Percentiles rank a stretch among this genome's conserved stretches.
These are phyloP conservation scores for Acropternis orthonyx DNA, from an alignment of 2,797 vertebrate genomes.

Conservation along the genomic window DNA sequence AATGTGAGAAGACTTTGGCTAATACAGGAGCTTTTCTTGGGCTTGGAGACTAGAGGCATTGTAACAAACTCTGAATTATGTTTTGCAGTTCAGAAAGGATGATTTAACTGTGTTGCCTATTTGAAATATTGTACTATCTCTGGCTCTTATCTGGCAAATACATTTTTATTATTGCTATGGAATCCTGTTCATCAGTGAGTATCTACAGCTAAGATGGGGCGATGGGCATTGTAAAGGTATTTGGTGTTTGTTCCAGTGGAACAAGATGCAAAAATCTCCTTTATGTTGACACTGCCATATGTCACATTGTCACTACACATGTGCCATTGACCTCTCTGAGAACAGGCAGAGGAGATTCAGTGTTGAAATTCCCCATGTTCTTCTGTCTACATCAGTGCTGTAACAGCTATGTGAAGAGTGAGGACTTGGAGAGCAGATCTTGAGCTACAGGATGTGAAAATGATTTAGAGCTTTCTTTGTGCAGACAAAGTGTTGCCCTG, in stretches of 20 bases:
- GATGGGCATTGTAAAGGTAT: neutral
- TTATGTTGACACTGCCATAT: accelerated
- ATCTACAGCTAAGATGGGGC: neutral
- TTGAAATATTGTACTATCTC: neutral
- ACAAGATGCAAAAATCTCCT: neutral
- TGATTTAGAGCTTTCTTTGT: neutral
- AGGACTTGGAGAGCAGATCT: neutral
- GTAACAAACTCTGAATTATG: neutral
- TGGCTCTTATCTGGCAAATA: neutral
- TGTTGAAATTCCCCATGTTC: accelerated
- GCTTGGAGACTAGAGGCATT: neutral
- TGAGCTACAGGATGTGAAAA: neutral
- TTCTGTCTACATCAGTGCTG: neutral
- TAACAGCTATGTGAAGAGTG: neutral
- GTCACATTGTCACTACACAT: accelerated
- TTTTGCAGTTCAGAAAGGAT: neutral
- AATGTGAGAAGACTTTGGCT: neutral
- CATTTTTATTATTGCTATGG: neutral
- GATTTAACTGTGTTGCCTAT: neutral
- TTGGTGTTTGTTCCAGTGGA: neutral
- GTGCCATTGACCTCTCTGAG: neutral
- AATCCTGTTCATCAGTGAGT: neutral
- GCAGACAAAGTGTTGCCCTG: accelerated
- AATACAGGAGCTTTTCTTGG: neutral
- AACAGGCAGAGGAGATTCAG: neutral